Conservation (phyloP, 2,113 vertebrate genomes). For the Eolophus roseicapilla region DNA sequence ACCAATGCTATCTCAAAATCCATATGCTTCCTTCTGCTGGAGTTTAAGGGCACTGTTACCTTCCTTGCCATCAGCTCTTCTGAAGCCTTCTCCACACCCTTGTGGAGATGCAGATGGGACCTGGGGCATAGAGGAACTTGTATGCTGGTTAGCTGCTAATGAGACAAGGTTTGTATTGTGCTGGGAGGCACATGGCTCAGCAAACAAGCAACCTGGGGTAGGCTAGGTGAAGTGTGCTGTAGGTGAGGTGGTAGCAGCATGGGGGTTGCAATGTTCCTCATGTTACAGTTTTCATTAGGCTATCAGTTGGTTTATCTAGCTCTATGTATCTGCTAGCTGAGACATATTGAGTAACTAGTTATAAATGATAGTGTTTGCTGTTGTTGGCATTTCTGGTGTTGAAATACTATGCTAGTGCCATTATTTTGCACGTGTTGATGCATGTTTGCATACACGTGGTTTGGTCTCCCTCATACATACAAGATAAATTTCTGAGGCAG, state of each 20-base stretch:
- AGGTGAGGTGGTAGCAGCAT: neutral
- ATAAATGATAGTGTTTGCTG: neutral
- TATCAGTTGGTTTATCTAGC: neutral
- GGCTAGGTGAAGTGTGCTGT: neutral
- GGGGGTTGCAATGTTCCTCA: neutral
- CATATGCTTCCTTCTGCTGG: neutral
- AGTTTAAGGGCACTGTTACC: neutral
- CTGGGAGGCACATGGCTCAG: neutral
- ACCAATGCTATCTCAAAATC: fast-evolving
- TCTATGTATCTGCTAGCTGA: neutral
- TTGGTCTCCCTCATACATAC: neutral
- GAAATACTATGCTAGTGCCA: neutral
- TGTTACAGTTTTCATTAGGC: neutral
- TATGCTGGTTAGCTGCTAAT: neutral
- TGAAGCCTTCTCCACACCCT: neutral
- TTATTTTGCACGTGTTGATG: neutral
- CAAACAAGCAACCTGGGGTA: neutral
- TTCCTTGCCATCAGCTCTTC: neutral
- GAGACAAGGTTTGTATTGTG: neutral
- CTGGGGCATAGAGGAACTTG: neutral
- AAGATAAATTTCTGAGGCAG: neutral
- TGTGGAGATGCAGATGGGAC: neutral
- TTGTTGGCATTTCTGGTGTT: neutral
- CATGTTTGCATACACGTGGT: neutral
- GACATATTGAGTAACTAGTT: neutral